Base-by-base conservation (phyloP, 1,140 invertebrate genomes). In the Cyclina sinensis region DNA sequence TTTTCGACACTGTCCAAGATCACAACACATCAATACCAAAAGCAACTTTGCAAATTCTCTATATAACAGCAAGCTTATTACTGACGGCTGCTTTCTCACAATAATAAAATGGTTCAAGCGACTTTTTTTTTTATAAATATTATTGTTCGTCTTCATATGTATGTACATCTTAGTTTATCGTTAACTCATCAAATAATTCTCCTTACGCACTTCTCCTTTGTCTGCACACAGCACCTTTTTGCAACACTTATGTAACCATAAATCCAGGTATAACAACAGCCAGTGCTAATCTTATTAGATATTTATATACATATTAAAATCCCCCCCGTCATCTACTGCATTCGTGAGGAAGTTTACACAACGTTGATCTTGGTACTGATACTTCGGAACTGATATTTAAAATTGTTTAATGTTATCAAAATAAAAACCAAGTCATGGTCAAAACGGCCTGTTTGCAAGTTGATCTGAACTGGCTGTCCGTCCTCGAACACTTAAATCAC, bases 381-480 rank as follows among this genome's bases (percentile, higher is more conserved):
- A 37, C 35, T 27, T 37, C 4, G 9, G 65, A 70, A 70, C 37
- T 21, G 30, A 70, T 74, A 54, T 14, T 51, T 51, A 48, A 76
- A 76, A 5, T 57, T 78, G 18, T 39, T n/a, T 78, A 78, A 70
- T 70, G 65, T 39, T 37, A 78, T 30, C 54, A 78, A 78, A 27
- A 46, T 51, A 87, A n/a, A n/a, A n/a, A n/a, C n/a, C n/a, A 18
- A 73, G 59, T 84, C 79, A 57, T 86, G 59, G 84, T 93, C 91
- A 94, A 91, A 93, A 93, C 57, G 93, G 91, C 89, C 93, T 89
- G 86, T 90, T 92, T 3, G 91, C 90, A 79, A 94, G 90, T 65
- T 95, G 93, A 86, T 95, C 94, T 80, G 94, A 92, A 88, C 94
- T 94, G 59, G 93, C 94, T 84, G 94, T 94, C 84, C 94, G 89